These are phyloP conservation scores for Eilema depressum DNA, from an alignment of 2,888 invertebrate species.

Conservation along the genomic window DNA sequence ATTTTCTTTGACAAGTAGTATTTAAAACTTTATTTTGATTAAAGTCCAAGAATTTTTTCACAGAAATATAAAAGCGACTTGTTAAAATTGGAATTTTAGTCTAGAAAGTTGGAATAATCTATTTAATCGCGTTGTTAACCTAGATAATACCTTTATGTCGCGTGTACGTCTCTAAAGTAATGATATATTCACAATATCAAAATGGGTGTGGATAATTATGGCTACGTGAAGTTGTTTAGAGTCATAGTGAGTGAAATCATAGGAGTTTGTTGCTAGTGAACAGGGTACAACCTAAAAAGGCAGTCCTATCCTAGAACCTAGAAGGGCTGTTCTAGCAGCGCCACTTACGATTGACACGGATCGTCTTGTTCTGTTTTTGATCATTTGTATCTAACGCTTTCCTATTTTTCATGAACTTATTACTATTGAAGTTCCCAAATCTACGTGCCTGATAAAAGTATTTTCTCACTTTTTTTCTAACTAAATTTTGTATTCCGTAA, in stretches of 20 bases:
- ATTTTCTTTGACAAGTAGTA: conserved; percentile 15
- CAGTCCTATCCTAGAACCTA: neutral
- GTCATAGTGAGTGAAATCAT: neutral
- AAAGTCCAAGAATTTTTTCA: conserved; percentile 9
- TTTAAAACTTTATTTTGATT: conserved; percentile 20
- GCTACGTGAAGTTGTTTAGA: neutral
- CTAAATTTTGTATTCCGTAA: neutral
- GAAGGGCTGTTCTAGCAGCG: neutral
- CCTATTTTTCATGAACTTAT: no score
- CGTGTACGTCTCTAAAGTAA: neutral
- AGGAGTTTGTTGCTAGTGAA: neutral
- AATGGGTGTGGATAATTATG: no score
- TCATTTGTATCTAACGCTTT: no score
- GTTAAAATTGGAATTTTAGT: neutral
- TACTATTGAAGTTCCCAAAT: no score
- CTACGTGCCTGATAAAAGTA: no score
- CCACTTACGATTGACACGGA: neutral
- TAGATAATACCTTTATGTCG: neutral
- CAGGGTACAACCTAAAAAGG: neutral
- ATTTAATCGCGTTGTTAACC: neutral
- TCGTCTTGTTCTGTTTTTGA: no score
- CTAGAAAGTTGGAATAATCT: neutral
- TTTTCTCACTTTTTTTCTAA: neutral
- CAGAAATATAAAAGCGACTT: neutral
- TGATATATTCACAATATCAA: no score